Evolutionary conservation across 2,797 vertebrate species (phyloP).

Genomic region (Sebastes elongatus): DNA sequence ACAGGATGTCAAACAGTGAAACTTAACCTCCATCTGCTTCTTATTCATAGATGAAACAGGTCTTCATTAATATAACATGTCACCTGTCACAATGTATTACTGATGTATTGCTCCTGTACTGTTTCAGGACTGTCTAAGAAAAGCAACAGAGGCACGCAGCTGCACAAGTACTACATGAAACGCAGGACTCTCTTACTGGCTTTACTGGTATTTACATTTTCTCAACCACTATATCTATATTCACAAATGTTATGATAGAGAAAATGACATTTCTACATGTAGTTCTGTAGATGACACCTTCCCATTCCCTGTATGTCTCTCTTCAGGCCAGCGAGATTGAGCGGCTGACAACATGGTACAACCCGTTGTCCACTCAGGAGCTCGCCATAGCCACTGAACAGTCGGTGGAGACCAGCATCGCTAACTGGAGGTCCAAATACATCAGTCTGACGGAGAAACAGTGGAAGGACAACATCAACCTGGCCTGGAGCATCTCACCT

Average conservation of each 20-base stretch:
- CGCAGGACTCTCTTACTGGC: constrained; percentile 92
- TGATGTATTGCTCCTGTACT: constrained; percentile 13
- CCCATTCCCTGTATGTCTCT: not conserved
- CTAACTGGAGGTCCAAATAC: constrained; percentile 97
- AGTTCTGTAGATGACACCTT: not conserved
- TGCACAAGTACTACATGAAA: constrained; percentile 99
- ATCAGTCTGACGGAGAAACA: constrained; percentile 95
- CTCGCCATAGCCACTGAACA: constrained; percentile 89
- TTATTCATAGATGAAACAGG: not conserved
- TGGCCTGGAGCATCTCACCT: constrained; percentile 95
- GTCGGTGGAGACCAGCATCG: constrained; percentile 92
- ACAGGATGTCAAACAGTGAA: not conserved
- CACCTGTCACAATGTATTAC: not conserved
- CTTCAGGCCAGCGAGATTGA: constrained; percentile 94
- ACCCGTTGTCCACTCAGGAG: constrained; percentile 92
- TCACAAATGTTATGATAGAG: not conserved
- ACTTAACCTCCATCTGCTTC: not conserved
- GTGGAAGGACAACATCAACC: constrained; percentile 97
- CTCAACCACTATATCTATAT: not conserved
- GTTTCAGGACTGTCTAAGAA: constrained; percentile 93
- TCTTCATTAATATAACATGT: not conserved
- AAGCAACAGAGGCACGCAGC: constrained; percentile 92
- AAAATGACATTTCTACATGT: not conserved
- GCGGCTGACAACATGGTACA: constrained; percentile 95
- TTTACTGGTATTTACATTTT: constrained; percentile 83